Evolutionary conservation across 1,140 invertebrate species (phyloP).

Genomic region (Periplaneta americana): DNA sequence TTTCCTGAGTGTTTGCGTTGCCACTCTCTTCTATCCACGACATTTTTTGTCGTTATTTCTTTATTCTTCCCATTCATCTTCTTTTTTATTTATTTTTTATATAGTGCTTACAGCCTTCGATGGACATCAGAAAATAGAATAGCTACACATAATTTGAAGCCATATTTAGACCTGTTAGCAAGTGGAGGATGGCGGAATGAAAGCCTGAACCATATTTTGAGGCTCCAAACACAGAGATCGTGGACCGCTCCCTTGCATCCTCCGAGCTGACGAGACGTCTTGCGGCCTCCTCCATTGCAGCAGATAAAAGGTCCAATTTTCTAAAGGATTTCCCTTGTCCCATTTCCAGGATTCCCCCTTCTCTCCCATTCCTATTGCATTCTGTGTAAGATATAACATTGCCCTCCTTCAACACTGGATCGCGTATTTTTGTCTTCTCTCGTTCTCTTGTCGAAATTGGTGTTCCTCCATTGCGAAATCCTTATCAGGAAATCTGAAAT

Average conservation of each 20-base stretch:
- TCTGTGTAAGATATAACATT: not conserved
- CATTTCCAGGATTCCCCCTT: not conserved
- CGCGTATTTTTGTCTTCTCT: not conserved
- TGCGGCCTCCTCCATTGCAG: not conserved
- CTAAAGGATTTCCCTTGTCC: not conserved
- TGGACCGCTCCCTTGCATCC: not conserved
- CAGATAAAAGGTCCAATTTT: not conserved
- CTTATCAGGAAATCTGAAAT: not conserved
- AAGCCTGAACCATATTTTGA: too few species aligned
- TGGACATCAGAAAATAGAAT: too few species aligned
- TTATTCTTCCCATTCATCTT: too few species aligned
- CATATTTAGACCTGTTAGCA: too few species aligned
- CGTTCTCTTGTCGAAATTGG: not conserved
- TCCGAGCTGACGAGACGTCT: not conserved
- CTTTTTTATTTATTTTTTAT: too few species aligned
- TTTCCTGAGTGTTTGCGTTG: too few species aligned
- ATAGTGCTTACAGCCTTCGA: too few species aligned
- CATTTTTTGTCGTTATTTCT: too few species aligned
- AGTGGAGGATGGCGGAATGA: too few species aligned
- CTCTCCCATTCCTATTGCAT: not conserved
- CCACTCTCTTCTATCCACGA: too few species aligned
- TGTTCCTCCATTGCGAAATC: not conserved
- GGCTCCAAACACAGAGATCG: not conserved
- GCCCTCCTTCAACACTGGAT: not conserved
- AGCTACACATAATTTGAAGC: too few species aligned